phyloP scores from a whole-genome alignment of 2,113 vertebrate species.

The Caranx melampygus region DNA sequence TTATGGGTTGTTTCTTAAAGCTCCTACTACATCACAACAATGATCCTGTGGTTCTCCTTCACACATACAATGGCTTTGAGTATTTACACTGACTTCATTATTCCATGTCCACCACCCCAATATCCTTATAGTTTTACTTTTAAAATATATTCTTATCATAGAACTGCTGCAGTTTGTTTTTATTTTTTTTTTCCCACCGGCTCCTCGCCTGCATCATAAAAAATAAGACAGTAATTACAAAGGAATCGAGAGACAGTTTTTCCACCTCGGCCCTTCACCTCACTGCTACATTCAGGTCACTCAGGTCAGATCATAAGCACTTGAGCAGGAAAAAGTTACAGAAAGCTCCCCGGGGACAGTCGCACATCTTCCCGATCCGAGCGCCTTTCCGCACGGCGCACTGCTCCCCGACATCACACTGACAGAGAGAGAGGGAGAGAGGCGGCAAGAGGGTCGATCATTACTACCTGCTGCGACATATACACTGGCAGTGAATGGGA shows the following conservation, averaged over 20 bases:
- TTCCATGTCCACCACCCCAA: background rate
- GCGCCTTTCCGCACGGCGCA: constrained; percentile 85
- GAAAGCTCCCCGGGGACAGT: constrained; percentile 81
- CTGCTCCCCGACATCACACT: constrained; percentile 84
- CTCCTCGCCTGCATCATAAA: constrained; percentile 49
- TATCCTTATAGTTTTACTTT: constrained; percentile 1
- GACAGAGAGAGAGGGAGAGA: constrained; percentile 5
- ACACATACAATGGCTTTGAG: constrained; percentile 30
- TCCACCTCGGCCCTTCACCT: background rate
- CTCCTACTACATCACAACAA: constrained; percentile 37
- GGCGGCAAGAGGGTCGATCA: background rate
- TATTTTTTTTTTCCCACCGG: constrained; percentile 40
- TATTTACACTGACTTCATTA: constrained; percentile 43
- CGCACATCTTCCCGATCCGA: constrained; percentile 85
- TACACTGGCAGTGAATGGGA: background rate
- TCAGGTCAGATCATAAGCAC: constrained; percentile 78
- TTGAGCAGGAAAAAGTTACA: constrained; percentile 87
- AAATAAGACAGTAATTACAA: constrained; percentile 60
- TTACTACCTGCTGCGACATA: background rate
- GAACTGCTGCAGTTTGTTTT: constrained; percentile 2
- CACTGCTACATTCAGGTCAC: constrained; percentile 38
- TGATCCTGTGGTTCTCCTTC: constrained; percentile 21
- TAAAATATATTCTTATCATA: constrained; percentile 30
- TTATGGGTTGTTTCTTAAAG: constrained; percentile 7
- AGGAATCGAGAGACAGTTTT: constrained; percentile 49